Evolutionary conservation across 2,888 invertebrate genomes (phyloP).

Genomic region (Rhodophaea formosa): DNA sequence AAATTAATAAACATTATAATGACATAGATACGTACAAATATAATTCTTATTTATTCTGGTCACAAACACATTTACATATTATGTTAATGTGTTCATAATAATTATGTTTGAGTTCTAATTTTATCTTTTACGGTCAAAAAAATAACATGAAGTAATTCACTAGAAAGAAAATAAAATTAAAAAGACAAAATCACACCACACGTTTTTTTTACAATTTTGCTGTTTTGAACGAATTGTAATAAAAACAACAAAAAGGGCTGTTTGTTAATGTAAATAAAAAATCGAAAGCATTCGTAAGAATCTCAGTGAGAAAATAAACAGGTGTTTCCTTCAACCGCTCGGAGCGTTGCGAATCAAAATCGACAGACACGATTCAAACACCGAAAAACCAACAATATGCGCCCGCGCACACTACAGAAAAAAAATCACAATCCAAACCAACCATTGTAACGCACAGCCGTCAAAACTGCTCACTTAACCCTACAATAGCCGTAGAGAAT

Average conservation of each 20-base stretch:
- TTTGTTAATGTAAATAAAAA: neutral
- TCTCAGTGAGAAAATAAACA: conserved; percentile 27
- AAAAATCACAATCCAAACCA: conserved; percentile 43
- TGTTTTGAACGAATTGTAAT: too few relatives aligned
- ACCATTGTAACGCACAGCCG: conserved; percentile 60
- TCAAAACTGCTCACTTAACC: conserved; percentile 76
- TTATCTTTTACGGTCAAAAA: too few relatives aligned
- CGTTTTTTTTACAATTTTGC: too few relatives aligned
- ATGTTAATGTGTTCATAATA: too few relatives aligned
- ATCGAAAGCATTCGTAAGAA: neutral
- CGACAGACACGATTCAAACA: conserved; percentile 38
- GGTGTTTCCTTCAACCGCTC: conserved; percentile 31
- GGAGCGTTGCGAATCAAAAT: conserved; percentile 44
- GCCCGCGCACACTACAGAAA: conserved; percentile 50
- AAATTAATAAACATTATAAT: too few relatives aligned
- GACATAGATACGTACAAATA: too few relatives aligned
- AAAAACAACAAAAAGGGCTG: neutral
- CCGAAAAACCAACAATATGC: conserved; percentile 35
- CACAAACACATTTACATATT: too few relatives aligned
- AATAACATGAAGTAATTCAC: too few relatives aligned
- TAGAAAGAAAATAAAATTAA: too few relatives aligned
- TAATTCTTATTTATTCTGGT: too few relatives aligned
- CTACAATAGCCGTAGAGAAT: conserved; percentile 77
- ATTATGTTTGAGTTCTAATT: too few relatives aligned
- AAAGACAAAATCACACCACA: too few relatives aligned